phyloP scores from a whole-genome alignment of 2,888 invertebrate species.

The Eudemis profundana region DNA sequence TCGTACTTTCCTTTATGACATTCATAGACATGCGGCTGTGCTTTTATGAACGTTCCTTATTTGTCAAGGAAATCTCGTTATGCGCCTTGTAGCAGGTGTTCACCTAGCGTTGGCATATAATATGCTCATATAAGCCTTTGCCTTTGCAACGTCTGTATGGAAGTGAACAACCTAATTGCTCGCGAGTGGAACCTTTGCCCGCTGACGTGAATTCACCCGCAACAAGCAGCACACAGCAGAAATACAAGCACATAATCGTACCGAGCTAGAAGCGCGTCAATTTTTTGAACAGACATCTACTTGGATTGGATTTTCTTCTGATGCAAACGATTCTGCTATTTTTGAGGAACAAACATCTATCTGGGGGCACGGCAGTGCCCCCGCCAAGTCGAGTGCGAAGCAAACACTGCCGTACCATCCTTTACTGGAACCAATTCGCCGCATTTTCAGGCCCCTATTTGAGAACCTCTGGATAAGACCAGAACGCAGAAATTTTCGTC shows the following conservation, averaged over 20 bases:
- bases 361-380: too few relatives aligned
- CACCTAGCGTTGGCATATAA: conserved; percentile 49
- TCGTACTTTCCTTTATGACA: background rate
- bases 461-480: too few relatives aligned
- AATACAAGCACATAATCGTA: conserved; percentile 10
- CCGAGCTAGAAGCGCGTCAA: background rate
- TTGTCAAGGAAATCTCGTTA: conserved; percentile 27
- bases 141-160: conserved; percentile 61
- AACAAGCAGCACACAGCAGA: conserved; percentile 52
- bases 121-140: conserved; percentile 35
- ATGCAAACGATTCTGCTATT: too few relatives aligned
- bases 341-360: too few relatives aligned
- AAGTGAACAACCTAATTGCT: conserved; percentile 72
- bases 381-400: too few relatives aligned
- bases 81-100: conserved; percentile 51
- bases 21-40: background rate
- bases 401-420: too few relatives aligned
- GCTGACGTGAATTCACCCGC: conserved; percentile 67
- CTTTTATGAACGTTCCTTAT: background rate
- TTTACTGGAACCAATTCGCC: too few relatives aligned
- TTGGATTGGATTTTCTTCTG: too few relatives aligned
- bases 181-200: conserved; percentile 67
- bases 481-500: too few relatives aligned
- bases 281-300: conserved; percentile 1
- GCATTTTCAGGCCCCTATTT: too few relatives aligned